Evolutionary conservation across 2,888 invertebrate species (phyloP), one percentile per base, ranked within the genome.

Genomic region (Pterostichus niger): DNA sequence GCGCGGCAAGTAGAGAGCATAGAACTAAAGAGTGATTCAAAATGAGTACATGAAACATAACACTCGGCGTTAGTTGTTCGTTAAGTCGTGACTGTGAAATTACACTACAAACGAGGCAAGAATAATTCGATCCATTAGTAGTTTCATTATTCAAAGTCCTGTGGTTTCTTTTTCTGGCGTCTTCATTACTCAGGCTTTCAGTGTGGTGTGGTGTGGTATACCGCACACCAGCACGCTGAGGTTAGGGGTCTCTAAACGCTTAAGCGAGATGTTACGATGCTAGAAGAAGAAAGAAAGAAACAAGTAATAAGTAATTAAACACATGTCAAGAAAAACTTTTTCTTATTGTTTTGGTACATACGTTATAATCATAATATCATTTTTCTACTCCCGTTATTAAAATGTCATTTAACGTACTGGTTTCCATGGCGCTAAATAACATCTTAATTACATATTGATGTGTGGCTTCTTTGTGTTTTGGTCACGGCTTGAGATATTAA

Each of bases 51-150:
- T 44, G 68, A 40, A 40, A 71, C 68, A 71, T 40, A 71, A 71
- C 68, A 71, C 68, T 40, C 44, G 68, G 68, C 13, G 40, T 73
- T 49, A 24, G 46, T 71, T 31, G 81, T 81, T 46, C 33, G 44
- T 52, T 24, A 61, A 10, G 35, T 71, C 54, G 81, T 81, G 81
- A 81, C 52, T 33, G 52, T 56, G 56, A 40, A 54, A 81, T 81
- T 81, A 81, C 56, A 56, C 82, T 40, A 75, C 61, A 82, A 59
- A 82, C 73, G 49, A 82, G 75, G n/a, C 75, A 82, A 82, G 82
- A 82, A 82, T 75, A 82, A 75, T 82, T 82, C 35, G 46, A 82
- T 82, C 82, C 75, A 82, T 82, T 82, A 75, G 52, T 59, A 82
- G 82, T 75, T 82, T 59, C 75, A 82, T 82, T 82, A 82, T 82